Evolutionary conservation across 2,888 invertebrate species (phyloP), one percentile per base, ranked within the genome.

Genomic region (Drosophila emarginata): DNA sequence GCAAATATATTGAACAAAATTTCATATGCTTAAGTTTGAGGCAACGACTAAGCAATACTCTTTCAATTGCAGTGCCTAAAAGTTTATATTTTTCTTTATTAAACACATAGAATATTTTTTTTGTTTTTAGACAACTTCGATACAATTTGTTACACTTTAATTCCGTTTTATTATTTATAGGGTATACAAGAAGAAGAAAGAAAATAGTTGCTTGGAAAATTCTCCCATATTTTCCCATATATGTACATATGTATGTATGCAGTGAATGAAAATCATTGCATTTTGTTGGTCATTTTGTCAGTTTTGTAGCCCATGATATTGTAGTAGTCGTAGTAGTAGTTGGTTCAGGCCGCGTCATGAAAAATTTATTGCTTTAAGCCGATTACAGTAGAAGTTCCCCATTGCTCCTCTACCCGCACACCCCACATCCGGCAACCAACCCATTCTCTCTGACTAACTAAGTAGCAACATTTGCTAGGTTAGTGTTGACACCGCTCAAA

Each of bases 351-450:
- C 71, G 68, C 65, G 73, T 75, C 71, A 72, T 78, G 86, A 72
- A 78, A 72, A 87, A 85, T 87, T 85, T 83, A 87, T 87, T 82
- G 80, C 82, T 58, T 9, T 87, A 85, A 83, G 82, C 88, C 88
- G 83, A 79, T 85, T 87, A 87, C 74, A 64, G 65, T 63, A 65
- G 56, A 62, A 67, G 72, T 18, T 18, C 28, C 67, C 40, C 5
- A 26, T 36, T 32, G 32, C 32, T 32, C 1, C 26, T 26, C 4
- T 26, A 26, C 26, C 26, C 6, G 4, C 26, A 4, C 26, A 5
- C 6, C 26, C 32, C 56, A 26, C 23, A 9, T 14, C 36, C 50
- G n/a, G n/a, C 62, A 39, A 4, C 2, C 37, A 26, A 28, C 69
- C 70, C 61, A 15, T 61, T 53, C 67, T 28, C 70, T 23, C 36